phyloP scores from a whole-genome alignment of 2,888 invertebrate genomes.

The Drosophila falleni region DNA sequence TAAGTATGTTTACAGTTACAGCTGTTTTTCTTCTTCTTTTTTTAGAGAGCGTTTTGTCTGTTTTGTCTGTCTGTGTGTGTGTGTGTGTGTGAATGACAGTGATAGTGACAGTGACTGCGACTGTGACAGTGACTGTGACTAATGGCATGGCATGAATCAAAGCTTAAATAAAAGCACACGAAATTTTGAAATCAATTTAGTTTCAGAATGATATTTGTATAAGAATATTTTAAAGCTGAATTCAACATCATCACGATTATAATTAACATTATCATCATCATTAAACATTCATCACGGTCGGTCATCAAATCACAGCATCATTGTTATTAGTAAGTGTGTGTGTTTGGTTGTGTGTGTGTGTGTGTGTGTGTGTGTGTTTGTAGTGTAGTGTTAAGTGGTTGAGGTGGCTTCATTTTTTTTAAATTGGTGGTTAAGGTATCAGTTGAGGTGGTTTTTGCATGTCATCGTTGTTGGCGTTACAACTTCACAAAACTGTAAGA shows the following conservation, averaged over 20 bases:
- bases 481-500: constrained; percentile 76
- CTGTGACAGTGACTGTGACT: constrained; percentile 35
- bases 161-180: constrained; percentile 33
- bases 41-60: constrained; percentile 26
- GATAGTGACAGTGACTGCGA: constrained; percentile 24
- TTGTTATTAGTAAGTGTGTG: constrained; percentile 30
- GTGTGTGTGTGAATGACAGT: constrained; percentile 27
- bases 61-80: constrained; percentile 20
- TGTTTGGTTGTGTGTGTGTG: constrained; percentile 9
- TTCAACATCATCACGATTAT: constrained; percentile 31
- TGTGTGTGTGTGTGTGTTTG: constrained; percentile 39
- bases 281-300: constrained; percentile 56
- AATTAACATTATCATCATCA: constrained; percentile 19
- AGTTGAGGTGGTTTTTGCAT: constrained; percentile 69
- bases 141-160: constrained; percentile 51
- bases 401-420: constrained; percentile 52
- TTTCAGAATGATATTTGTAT: not conserved
- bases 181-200: constrained; percentile 12
- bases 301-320: constrained; percentile 54
- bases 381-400: constrained; percentile 57
- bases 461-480: constrained; percentile 39
- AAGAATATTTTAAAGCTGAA: constrained; percentile 2
- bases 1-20: constrained; percentile 39
- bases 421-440: constrained; percentile 65
- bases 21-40: constrained; percentile 24